Base-by-base conservation (phyloP, 2,113 vertebrate species). In the Cricetomys ansorgei region DNA sequence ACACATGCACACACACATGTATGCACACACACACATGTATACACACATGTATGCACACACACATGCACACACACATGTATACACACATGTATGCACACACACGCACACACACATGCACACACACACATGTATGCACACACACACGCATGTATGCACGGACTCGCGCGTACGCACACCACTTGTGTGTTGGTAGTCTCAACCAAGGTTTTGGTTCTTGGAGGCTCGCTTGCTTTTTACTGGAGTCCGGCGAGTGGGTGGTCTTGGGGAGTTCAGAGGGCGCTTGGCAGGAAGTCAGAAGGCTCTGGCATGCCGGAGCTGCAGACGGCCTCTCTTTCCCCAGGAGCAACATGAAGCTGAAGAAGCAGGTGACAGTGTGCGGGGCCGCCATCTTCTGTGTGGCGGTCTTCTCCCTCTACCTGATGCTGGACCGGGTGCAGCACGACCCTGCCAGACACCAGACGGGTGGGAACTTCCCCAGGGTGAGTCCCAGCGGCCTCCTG, bases 311-410 rank as follows among this genome's bases (percentile, higher is more conserved):
- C 7, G 15, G 50, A 57, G 31, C 55, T 69, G 34, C 37, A 40
- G 27, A 19, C 7, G 48, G 64, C 55, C 16, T 89, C 25, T 31
- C 40, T 91, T 75, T 75, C 3, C 11, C 96, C 94, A 97, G 97
- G 95, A 70, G 37, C 17, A 98, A 97, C 76, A 99, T 99, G 99
- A 99, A 99, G 99, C 99, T 99, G 98, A 99, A 99, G 98, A 99
- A 99, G 98, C 99, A 99, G 98, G 99, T 99, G 98, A 99, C 99
- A 0, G 99, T 99, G 90, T 99, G 99, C 10, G 99, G 99, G 53
- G 99, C 99, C 85, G 99, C 99, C 95, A 99, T 99, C 98, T 99
- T 99, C 98, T 99, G 99, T 83, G 99, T 99, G 98, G 99, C 99
- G 0, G 99, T 99, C 86, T 99, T 99, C 98, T 99, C 99, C 0